Percentiles rank a stretch among this genome's conserved stretches.
Evolutionary conservation across 2,113 vertebrate genomes (phyloP).

Genomic region (Alligator mississippiensis): DNA sequence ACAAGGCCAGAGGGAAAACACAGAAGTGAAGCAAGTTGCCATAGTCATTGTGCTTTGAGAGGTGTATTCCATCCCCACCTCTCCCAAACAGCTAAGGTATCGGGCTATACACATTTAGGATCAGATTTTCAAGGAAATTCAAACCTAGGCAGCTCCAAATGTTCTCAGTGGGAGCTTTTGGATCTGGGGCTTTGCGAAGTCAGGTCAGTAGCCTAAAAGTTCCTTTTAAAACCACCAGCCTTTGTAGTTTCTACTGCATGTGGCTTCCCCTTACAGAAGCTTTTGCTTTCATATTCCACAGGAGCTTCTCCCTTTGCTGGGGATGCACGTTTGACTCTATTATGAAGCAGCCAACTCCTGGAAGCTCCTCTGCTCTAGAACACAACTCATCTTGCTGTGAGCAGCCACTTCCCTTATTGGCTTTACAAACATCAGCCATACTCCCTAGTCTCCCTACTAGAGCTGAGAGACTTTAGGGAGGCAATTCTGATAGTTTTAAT

Average conservation of each 20-base stretch:
- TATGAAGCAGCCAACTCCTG: neutral
- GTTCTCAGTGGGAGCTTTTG: neutral
- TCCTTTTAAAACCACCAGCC: neutral
- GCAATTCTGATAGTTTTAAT: constrained; percentile 30
- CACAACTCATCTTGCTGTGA: neutral
- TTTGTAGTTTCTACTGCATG: neutral
- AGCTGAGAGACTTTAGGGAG: neutral
- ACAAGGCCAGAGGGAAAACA: neutral
- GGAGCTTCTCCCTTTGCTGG: neutral
- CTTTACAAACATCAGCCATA: neutral
- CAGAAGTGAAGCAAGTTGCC: neutral
- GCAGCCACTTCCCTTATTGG: neutral
- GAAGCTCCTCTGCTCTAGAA: neutral
- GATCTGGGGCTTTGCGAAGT: neutral
- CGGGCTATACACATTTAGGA: neutral
- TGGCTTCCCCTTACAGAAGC: neutral
- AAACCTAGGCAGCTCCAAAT: neutral
- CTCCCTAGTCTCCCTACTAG: neutral
- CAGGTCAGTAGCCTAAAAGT: neutral
- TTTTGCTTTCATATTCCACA: neutral
- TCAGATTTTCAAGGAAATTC: neutral
- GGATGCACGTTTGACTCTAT: neutral
- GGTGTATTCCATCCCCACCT: neutral
- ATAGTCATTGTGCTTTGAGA: accelerated
- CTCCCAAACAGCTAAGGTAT: neutral